phyloP scores from a whole-genome alignment of 2,888 invertebrate species.

The Hyppa rectilinea region DNA sequence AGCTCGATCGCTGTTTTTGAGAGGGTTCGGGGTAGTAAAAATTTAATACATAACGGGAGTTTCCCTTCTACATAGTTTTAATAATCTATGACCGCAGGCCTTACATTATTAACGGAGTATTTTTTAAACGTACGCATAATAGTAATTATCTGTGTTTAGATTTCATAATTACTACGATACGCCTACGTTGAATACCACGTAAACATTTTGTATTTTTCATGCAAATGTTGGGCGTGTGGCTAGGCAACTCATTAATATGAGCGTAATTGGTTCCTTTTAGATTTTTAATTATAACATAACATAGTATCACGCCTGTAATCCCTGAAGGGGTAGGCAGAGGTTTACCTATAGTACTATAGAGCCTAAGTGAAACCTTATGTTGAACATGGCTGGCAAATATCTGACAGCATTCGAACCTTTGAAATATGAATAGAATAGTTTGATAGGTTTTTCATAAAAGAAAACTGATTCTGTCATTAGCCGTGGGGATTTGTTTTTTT shows the following conservation, averaged over 20 bases:
- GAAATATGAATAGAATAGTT: no score
- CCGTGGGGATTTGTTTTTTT: no score
- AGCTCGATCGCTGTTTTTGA: background rate
- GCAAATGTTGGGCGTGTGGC: background rate
- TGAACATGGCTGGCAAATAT: no score
- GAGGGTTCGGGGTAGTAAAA: no score
- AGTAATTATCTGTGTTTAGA: conserved; percentile 36
- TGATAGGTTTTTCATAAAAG: no score
- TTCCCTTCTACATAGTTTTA: background rate
- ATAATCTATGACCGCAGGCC: conserved; percentile 13
- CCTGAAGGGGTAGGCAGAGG: no score
- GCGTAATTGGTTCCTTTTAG: background rate
- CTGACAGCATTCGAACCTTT: no score
- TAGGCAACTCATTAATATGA: conserved; percentile 10
- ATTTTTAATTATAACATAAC: conserved; percentile 9
- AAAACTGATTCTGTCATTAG: no score
- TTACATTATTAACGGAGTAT: background rate
- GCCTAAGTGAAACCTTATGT: no score
- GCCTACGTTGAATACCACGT: background rate
- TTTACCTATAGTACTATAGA: no score
- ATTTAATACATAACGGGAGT: no score
- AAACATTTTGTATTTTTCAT: conserved; percentile 24
- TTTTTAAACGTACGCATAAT: conserved; percentile 36
- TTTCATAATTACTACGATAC: conserved; percentile 26
- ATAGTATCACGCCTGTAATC: no score